A percentile compares a stretch with the other conserved stretches of the same genome.
Evolutionary conservation across 2,113 vertebrate species (phyloP).

Genomic region (rabbit (Oryctolagus cuniculus)): DNA sequence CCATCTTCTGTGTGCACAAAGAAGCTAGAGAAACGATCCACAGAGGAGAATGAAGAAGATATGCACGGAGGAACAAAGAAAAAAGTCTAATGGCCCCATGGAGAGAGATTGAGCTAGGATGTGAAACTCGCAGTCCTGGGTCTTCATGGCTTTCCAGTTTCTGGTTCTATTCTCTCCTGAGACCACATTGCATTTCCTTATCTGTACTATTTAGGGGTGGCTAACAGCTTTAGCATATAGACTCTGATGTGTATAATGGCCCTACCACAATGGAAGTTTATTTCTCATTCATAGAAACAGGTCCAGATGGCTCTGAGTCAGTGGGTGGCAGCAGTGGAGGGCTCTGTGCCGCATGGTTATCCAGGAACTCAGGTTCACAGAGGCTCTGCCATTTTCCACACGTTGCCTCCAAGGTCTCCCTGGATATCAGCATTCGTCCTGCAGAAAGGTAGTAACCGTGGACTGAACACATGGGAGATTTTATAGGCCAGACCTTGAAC

Average conservation of each 20-base stretch:
- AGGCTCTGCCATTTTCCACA: slow-evolving; percentile 4
- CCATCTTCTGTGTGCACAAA: slow-evolving; percentile 11
- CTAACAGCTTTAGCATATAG: slow-evolving; percentile 56
- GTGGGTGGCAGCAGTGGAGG: not conserved
- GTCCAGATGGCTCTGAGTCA: slow-evolving; percentile 35
- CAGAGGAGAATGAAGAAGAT: slow-evolving; percentile 34
- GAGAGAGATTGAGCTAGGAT: not conserved
- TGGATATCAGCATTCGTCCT: not conserved
- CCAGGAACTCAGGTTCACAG: slow-evolving; percentile 2
- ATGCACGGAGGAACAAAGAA: not conserved
- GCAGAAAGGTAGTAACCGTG: slow-evolving; percentile 34
- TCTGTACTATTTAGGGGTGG: slow-evolving; percentile 30
- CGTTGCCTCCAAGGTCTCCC: slow-evolving; percentile 8
- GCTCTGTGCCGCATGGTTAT: not conserved
- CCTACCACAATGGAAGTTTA: slow-evolving; percentile 12
- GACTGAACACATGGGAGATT: slow-evolving; percentile 19
- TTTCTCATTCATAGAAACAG: slow-evolving; percentile 26
- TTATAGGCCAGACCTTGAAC: not conserved
- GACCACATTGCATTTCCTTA: slow-evolving; percentile 29
- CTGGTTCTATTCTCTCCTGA: slow-evolving; percentile 34
- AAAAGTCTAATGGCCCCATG: not conserved
- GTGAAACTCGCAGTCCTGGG: slow-evolving; percentile 32
- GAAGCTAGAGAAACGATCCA: slow-evolving; percentile 30
- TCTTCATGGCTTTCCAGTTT: slow-evolving; percentile 54
- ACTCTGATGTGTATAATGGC: slow-evolving; percentile 21